Percentiles rank a stretch among this genome's conserved stretches.
phyloP scores from a whole-genome alignment of 2,797 vertebrate species.

The Dermochelys coriacea region DNA sequence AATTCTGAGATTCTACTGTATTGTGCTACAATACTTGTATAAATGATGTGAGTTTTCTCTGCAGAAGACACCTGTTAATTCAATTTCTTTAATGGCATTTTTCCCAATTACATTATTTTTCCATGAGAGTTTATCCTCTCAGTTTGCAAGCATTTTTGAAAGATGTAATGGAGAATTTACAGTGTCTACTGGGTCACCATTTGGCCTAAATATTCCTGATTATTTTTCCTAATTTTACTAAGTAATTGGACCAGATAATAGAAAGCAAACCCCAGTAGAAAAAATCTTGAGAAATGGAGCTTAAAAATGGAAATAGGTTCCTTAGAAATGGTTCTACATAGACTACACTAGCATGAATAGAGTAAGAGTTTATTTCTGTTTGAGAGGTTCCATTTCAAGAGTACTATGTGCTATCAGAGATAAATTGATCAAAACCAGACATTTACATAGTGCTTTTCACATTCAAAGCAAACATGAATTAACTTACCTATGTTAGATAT shows the following conservation, averaged over 20 bases:
- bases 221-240: neutral
- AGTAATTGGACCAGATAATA: neutral
- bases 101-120: neutral
- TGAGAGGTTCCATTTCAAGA: neutral
- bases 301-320: neutral
- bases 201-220: neutral
- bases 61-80: neutral
- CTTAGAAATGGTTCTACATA: neutral
- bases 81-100: neutral
- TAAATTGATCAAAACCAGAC: neutral
- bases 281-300: neutral
- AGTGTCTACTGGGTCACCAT: neutral
- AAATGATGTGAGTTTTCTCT: neutral
- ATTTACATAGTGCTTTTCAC: neutral
- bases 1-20: neutral
- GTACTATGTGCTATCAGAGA: neutral
- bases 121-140: neutral
- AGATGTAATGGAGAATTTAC: neutral
- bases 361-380: neutral
- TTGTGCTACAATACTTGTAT: neutral
- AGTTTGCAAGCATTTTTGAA: neutral
- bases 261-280: neutral
- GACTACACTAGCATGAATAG: neutral
- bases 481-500: neutral
- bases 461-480: neutral